These are phyloP conservation scores for Heliconius melpomene DNA, from an alignment of 1,140 invertebrate genomes.

Conservation along the genomic window DNA sequence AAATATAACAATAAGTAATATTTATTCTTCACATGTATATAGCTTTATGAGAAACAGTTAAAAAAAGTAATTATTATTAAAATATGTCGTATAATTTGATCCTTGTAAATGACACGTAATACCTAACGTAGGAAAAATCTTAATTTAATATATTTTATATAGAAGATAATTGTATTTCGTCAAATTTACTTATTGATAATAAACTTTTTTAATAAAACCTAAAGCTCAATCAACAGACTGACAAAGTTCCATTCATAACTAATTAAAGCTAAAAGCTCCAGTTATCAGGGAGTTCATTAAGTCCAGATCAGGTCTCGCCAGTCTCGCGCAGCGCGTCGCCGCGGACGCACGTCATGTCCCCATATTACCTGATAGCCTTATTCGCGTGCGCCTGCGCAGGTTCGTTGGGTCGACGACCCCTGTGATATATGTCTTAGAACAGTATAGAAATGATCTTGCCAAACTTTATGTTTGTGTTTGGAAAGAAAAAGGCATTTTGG, in stretches of 20 bases:
- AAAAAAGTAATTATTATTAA: no score
- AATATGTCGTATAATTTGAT: no score
- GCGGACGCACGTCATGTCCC: conserved; percentile 48
- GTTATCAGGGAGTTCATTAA: conserved; percentile 4
- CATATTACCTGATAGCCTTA: conserved; percentile 41
- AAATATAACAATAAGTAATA: no score
- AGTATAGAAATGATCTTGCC: background rate
- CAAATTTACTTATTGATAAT: no score
- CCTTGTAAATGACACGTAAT: no score
- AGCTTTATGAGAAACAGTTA: no score
- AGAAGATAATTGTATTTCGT: no score
- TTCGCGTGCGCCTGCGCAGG: conserved; percentile 55
- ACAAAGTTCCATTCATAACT: background rate
- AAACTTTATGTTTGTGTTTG: conserved; percentile 2
- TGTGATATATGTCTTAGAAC: conserved; percentile 35
- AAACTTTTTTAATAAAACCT: background rate
- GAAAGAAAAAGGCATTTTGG: background rate
- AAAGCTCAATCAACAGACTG: background rate
- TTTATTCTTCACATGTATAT: no score
- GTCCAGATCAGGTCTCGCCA: conserved; percentile 29
- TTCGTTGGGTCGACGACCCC: conserved; percentile 65
- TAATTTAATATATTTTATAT: no score
- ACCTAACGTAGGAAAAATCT: no score
- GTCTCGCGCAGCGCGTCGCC: conserved; percentile 46
- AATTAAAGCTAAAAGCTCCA: background rate